Evolutionary conservation across 1,140 invertebrate species (phyloP).

Genomic region (Acromyrmex heyeri): DNA sequence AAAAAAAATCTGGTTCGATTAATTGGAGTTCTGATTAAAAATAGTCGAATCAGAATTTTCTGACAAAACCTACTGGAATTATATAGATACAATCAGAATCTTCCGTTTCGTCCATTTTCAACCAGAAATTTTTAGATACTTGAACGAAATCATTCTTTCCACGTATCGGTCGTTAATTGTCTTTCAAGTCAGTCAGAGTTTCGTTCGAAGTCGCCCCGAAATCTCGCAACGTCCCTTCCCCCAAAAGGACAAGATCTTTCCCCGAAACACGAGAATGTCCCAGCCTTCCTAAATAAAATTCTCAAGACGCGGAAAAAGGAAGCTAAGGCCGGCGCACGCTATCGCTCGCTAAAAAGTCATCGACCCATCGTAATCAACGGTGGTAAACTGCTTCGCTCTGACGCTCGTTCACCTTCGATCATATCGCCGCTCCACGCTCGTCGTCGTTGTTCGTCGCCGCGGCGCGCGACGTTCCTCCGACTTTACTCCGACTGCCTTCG

Average conservation of each 20-base stretch:
- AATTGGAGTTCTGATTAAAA: too few species aligned
- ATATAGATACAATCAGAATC: too few species aligned
- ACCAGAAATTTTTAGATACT: too few species aligned
- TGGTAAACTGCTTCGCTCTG: not conserved
- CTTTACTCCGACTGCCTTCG: too few species aligned
- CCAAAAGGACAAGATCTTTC: not conserved
- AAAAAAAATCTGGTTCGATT: too few species aligned
- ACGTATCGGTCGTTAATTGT: too few species aligned
- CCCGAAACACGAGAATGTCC: not conserved
- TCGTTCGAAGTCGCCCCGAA: not conserved
- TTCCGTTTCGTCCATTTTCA: too few species aligned
- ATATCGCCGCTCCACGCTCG: slow-evolving; percentile 20
- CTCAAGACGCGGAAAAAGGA: not conserved
- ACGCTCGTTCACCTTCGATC: slow-evolving; percentile 27
- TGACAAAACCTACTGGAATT: too few species aligned
- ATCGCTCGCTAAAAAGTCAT: slow-evolving; percentile 56
- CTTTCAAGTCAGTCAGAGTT: not conserved
- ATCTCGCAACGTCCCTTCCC: not conserved
- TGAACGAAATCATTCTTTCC: too few species aligned
- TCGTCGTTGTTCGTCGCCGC: not conserved
- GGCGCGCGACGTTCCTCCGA: not conserved
- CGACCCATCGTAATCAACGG: slow-evolving; percentile 36
- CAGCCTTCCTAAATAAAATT: not conserved
- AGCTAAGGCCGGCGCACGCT: not conserved
- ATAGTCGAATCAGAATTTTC: too few species aligned